Conservation (phyloP, 2,888 invertebrate genomes). For the Drosophila rubida region DNA sequence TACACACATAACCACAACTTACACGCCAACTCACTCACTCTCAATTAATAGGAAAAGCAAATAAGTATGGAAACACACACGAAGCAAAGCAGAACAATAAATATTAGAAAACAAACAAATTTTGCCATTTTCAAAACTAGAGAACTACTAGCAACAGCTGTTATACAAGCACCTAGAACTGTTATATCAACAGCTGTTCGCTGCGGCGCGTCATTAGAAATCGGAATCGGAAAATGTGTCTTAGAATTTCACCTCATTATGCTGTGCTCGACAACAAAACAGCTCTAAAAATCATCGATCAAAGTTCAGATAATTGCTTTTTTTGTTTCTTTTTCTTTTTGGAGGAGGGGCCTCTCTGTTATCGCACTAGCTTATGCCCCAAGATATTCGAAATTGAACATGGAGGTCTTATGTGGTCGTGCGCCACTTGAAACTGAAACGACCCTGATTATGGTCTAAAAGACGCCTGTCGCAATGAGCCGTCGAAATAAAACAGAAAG, state of each 20-base stretch:
- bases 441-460: conserved; percentile 25
- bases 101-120: conserved; percentile 59
- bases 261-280: background rate
- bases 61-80: conserved; percentile 9
- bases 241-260: conserved; percentile 7
- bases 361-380: conserved; percentile 54
- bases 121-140: conserved; percentile 49
- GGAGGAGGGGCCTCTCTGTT: conserved; percentile 22
- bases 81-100: conserved; percentile 72
- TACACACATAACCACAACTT: conserved; percentile 41
- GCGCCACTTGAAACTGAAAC: conserved; percentile 31
- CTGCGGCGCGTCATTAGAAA: background rate
- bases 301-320: conserved; percentile 48
- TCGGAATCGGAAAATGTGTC: conserved; percentile 7
- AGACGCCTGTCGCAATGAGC: conserved; percentile 15
- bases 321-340: background rate
- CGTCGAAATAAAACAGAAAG: background rate
- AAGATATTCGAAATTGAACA: conserved; percentile 37
- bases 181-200: conserved; percentile 12
- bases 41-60: conserved; percentile 24
- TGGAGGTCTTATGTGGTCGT: conserved; percentile 31
- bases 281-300: conserved; percentile 66
- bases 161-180: conserved; percentile 8
- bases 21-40: background rate
- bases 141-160: conserved; percentile 16